A percentile compares a stretch with the other conserved stretches of the same genome.
These are phyloP conservation scores for Geopemphigus sp. DNA, from an alignment of 1,140 invertebrate species.

Conservation along the genomic window DNA sequence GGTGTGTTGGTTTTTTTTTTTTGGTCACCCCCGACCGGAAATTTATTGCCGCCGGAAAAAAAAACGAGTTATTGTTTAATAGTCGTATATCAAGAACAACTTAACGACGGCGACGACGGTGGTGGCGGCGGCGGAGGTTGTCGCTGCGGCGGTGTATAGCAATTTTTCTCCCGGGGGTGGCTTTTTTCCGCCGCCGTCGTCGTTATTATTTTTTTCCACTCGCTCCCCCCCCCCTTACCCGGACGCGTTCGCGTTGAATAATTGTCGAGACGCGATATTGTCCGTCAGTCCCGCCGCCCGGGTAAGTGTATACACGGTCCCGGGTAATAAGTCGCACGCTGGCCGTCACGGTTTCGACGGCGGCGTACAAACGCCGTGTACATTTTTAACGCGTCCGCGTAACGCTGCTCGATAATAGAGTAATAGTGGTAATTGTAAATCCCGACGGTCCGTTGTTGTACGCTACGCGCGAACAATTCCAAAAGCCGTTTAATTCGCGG, in stretches of 20 bases:
- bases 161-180: not conserved
- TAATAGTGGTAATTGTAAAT: not conserved
- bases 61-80: slow-evolving; percentile 37
- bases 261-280: too few species aligned
- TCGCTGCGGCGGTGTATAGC: not conserved
- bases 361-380: too few species aligned
- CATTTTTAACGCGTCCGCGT: not conserved
- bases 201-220: not conserved
- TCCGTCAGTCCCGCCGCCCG: not conserved
- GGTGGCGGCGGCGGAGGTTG: too few species aligned
- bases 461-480: too few species aligned
- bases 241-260: not conserved
- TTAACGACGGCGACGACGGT: not conserved
- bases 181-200: not conserved
- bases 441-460: too few species aligned
- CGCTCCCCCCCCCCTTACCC: too few species aligned
- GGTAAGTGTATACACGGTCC: too few species aligned
- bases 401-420: too few species aligned
- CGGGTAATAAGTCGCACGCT: too few species aligned
- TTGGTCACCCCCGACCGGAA: slow-evolving; percentile 10
- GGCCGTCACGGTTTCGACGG: too few species aligned
- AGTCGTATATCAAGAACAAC: slow-evolving; percentile 38
- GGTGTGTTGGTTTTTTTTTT: not conserved
- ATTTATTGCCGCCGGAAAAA: slow-evolving; percentile 22
- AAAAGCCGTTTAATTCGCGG: too few species aligned